Evolutionary conservation across 2,888 invertebrate species (phyloP).

Genomic region (Itoplectis maculator): DNA sequence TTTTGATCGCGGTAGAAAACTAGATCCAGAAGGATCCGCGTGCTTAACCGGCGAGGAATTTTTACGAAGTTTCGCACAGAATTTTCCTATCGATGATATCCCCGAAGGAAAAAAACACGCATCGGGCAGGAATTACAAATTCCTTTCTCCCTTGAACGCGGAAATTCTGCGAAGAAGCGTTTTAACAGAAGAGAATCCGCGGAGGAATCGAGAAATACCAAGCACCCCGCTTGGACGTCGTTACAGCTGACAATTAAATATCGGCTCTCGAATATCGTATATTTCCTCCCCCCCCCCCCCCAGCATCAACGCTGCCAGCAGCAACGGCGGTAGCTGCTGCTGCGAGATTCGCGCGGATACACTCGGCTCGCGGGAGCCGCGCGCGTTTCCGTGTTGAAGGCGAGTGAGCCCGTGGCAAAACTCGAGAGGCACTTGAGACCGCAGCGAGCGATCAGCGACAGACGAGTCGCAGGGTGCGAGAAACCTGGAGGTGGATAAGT

Average conservation of each 20-base stretch:
- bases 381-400: conserved; percentile 36
- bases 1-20: background rate
- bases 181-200: conserved; percentile 12
- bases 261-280: conserved; percentile 62
- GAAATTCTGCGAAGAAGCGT: conserved; percentile 30
- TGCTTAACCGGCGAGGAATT: background rate
- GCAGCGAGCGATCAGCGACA: conserved; percentile 36
- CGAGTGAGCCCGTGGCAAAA: conserved; percentile 36
- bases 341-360: conserved; percentile 32
- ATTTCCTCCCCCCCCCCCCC: conserved; percentile 56
- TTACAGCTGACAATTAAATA: conserved; percentile 66
- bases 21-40: background rate
- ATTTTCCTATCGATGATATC: conserved; percentile 5
- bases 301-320: background rate
- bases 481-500: background rate
- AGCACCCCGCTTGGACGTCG: conserved; percentile 25
- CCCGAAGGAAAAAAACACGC: conserved; percentile 5
- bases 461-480: conserved; percentile 33
- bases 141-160: conserved; percentile 23
- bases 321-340: conserved; percentile 1
- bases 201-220: conserved; percentile 22
- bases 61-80: background rate
- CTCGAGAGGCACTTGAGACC: conserved; percentile 25
- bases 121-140: conserved; percentile 9
- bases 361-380: conserved; percentile 21